Evolutionary conservation across 1,140 invertebrate genomes (phyloP).

Genomic region (Asobara japonica): DNA sequence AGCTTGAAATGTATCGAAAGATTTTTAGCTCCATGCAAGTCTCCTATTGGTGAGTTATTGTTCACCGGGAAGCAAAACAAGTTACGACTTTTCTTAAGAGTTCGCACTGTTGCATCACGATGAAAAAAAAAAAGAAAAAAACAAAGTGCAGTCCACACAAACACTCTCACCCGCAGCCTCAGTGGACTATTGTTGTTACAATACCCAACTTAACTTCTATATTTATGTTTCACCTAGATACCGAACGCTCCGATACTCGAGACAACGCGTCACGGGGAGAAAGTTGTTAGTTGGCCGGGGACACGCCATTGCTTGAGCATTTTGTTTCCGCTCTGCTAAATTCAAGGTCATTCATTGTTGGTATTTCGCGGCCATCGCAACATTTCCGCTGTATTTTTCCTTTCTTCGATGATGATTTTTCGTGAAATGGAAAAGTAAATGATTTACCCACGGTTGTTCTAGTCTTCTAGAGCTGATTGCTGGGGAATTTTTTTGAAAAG

Average conservation of each 20-base stretch:
- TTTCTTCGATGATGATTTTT: neutral
- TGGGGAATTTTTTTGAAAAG: too few species aligned
- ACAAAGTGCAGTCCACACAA: too few species aligned
- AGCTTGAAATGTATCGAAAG: too few species aligned
- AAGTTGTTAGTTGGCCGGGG: constrained; percentile 19
- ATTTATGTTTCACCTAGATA: constrained; percentile 15
- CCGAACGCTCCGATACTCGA: neutral
- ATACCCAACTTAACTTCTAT: constrained; percentile 6
- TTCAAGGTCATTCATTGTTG: constrained; percentile 58
- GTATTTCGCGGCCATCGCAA: constrained; percentile 39
- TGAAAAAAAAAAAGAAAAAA: too few species aligned
- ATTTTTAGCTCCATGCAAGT: too few species aligned
- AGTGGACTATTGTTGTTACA: neutral
- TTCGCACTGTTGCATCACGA: neutral
- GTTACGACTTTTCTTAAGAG: neutral
- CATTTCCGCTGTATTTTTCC: neutral
- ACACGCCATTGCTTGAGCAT: constrained; percentile 17
- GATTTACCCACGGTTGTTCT: too few species aligned
- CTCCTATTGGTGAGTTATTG: too few species aligned
- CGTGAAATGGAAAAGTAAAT: neutral
- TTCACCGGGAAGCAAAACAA: too few species aligned
- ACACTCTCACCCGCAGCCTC: neutral
- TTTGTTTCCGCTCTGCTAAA: constrained; percentile 61
- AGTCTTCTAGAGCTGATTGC: too few species aligned
- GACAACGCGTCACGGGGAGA: constrained; percentile 10